phyloP scores from a whole-genome alignment of 1,140 invertebrate species.

The Diorhabda carinulata region DNA sequence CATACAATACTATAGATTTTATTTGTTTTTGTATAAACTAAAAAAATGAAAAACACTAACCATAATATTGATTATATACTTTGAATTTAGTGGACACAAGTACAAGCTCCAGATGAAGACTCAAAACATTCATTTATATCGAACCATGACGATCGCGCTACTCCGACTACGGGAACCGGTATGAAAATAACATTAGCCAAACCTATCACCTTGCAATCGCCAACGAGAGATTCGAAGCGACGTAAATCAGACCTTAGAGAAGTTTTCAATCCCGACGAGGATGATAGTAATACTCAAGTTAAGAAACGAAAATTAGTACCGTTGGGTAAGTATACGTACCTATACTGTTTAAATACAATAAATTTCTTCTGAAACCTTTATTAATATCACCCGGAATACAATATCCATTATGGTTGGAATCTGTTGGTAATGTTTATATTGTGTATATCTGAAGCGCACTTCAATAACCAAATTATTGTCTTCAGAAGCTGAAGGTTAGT shows the following conservation, averaged over 20 bases:
- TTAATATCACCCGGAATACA: no score
- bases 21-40: no score
- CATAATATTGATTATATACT: no score
- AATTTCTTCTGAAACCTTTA: no score
- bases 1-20: no score
- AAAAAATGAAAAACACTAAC: no score
- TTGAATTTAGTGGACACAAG: conserved; percentile 42
- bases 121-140: conserved; percentile 42
- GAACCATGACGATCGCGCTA: conserved; percentile 37
- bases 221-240: conserved; percentile 49
- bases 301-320: conserved; percentile 84
- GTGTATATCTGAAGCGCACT: no score
- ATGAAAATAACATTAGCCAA: conserved; percentile 46
- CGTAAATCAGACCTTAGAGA: conserved; percentile 69
- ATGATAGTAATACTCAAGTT: conserved; percentile 60
- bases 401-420: no score
- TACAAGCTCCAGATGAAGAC: conserved; percentile 44
- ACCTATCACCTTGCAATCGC: conserved; percentile 43
- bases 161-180: conserved; percentile 37
- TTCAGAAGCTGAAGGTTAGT: no score
- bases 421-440: no score
- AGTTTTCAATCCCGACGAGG: conserved; percentile 88
- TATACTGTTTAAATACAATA: no score
- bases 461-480: no score
- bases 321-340: conserved; percentile 53